Evolutionary conservation across 1,140 invertebrate genomes (phyloP).

Genomic region (Papilio dardanus): DNA sequence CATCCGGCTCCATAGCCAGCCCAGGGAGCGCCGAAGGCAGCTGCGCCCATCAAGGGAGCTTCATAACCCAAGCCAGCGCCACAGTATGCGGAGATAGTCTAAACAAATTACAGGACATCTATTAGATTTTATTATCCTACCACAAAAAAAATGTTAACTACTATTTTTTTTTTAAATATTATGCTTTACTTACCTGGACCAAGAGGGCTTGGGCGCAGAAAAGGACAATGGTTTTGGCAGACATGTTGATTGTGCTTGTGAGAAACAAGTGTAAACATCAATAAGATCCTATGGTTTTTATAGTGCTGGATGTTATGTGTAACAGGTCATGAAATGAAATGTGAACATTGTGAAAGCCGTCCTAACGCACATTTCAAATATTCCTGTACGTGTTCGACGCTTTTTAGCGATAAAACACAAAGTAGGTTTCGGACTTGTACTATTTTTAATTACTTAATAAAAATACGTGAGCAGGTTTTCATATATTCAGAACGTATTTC

Average conservation of each 20-base stretch:
- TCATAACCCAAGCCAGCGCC: constrained; percentile 29
- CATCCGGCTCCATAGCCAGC: too few species aligned
- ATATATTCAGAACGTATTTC: too few species aligned
- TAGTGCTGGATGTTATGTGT: constrained; percentile 4
- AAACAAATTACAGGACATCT: background rate
- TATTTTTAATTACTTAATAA: too few species aligned
- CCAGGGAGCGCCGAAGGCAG: background rate
- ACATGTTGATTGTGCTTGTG: constrained; percentile 20
- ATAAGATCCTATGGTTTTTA: background rate
- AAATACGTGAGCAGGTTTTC: too few species aligned
- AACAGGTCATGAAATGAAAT: constrained; percentile 26
- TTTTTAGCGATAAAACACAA: background rate
- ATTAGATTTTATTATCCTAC: background rate
- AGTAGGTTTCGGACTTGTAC: too few species aligned
- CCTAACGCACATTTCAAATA: background rate
- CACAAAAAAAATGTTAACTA: background rate
- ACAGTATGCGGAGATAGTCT: constrained; percentile 41
- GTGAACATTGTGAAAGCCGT: constrained; percentile 7
- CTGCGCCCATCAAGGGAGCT: constrained; percentile 1
- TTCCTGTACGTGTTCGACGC: background rate
- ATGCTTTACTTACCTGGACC: constrained; percentile 42
- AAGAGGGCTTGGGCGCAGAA: constrained; percentile 47
- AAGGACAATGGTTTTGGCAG: constrained; percentile 40
- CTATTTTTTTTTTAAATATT: too few species aligned
- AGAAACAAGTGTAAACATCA: constrained; percentile 40